Evolutionary conservation across 2,888 invertebrate genomes (phyloP).

Genomic region (Amiota mariae): DNA sequence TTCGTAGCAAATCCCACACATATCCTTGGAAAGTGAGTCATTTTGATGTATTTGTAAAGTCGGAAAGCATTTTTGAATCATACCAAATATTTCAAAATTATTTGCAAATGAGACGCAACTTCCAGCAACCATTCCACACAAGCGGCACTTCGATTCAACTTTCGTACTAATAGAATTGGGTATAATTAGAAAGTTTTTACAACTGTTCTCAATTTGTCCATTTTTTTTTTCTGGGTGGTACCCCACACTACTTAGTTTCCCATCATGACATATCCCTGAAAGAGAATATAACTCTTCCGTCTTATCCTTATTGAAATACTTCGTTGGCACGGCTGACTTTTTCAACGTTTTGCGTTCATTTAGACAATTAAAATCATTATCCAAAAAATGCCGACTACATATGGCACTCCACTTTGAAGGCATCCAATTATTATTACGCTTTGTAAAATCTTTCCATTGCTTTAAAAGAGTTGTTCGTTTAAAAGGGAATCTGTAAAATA

Average conservation of each 20-base stretch:
- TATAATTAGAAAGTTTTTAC: no score
- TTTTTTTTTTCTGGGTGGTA: background rate
- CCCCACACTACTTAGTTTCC: background rate
- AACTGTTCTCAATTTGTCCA: background rate
- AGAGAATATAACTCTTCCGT: background rate
- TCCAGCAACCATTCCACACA: slow-evolving; percentile 64
- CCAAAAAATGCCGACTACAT: slow-evolving; percentile 71
- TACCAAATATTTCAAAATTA: slow-evolving; percentile 70
- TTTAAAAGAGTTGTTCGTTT: slow-evolving; percentile 65
- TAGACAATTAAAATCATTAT: slow-evolving; percentile 67
- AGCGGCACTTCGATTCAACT: slow-evolving; percentile 63
- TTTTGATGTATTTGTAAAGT: slow-evolving; percentile 71
- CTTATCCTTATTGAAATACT: background rate
- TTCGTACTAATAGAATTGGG: no score
- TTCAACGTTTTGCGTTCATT: slow-evolving; percentile 68
- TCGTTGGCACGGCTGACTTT: slow-evolving; percentile 68
- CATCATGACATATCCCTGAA: no score
- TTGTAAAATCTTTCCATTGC: slow-evolving; percentile 71
- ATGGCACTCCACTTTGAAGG: slow-evolving; percentile 73
- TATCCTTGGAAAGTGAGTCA: slow-evolving; percentile 69
- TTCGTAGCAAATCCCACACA: slow-evolving; percentile 66
- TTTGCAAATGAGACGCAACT: slow-evolving; percentile 67
- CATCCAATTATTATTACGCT: slow-evolving; percentile 68
- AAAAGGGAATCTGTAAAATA: slow-evolving; percentile 69
- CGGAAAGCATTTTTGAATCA: slow-evolving; percentile 73